These are phyloP conservation scores for Trachelus iudaicus DNA, from an alignment of 2,888 invertebrate genomes.

Conservation along the genomic window DNA sequence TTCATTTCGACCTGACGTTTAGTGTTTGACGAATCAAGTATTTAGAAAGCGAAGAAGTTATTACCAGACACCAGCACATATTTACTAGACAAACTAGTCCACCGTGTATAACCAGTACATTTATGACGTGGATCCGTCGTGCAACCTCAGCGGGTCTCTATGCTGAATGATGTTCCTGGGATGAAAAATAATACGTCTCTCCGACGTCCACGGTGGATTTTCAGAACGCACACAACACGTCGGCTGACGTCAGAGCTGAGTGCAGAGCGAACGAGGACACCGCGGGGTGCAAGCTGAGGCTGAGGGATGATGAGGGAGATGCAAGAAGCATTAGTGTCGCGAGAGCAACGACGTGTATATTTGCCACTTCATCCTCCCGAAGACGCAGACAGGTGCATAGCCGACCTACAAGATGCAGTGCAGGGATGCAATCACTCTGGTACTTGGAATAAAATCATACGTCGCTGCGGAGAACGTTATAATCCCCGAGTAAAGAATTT, in stretches of 20 bases:
- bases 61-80: background rate
- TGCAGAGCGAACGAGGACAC: background rate
- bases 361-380: slow-evolving; percentile 40
- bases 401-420: slow-evolving; percentile 8
- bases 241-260: slow-evolving; percentile 4
- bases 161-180: background rate
- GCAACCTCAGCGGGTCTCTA: background rate
- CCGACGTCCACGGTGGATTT: background rate
- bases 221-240: background rate
- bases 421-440: slow-evolving; percentile 7
- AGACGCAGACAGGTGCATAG: slow-evolving; percentile 32
- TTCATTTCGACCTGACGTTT: background rate
- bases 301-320: slow-evolving; percentile 32
- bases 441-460: background rate
- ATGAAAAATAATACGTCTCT: background rate
- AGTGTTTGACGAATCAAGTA: background rate
- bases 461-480: background rate
- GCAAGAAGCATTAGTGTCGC: slow-evolving; percentile 41
- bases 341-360: slow-evolving; percentile 38
- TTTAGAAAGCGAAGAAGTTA: background rate
- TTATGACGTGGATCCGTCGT: background rate
- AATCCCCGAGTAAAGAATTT: slow-evolving; percentile 18
- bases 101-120: background rate
- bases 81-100: background rate
- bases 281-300: slow-evolving; percentile 12